Evolutionary conservation across 2,797 vertebrate species (phyloP).

Genomic region (Huso huso): DNA sequence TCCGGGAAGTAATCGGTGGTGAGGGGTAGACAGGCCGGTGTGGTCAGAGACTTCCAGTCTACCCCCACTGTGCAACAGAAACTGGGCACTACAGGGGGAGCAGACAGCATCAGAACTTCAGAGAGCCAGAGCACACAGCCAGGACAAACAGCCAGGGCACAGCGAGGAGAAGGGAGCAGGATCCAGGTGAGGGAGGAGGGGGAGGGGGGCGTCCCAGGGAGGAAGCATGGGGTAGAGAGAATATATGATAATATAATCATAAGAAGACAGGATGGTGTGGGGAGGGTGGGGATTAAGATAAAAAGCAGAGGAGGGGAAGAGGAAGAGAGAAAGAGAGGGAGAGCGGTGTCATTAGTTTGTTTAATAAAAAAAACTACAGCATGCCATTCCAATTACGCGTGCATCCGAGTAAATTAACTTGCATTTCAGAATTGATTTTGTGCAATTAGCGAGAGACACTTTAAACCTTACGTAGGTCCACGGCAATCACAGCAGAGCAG

Average conservation of each 20-base stretch:
- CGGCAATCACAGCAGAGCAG: too few species aligned
- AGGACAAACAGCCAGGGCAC: neutral
- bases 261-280: neutral
- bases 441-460: too few species aligned
- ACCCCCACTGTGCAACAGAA: conserved; percentile 99
- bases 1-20: conserved; percentile 98
- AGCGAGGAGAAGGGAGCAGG: conserved; percentile 8
- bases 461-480: too few species aligned
- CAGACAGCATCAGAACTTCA: conserved; percentile 91
- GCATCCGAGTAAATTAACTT: too few species aligned
- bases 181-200: conserved; percentile 3
- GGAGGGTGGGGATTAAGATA: neutral
- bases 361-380: neutral
- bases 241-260: neutral
- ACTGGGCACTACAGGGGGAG: conserved; percentile 97
- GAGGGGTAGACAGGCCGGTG: conserved; percentile 91
- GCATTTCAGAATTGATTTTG: too few species aligned
- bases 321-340: conserved; percentile 7
- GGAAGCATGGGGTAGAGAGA: neutral
- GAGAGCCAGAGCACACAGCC: too few species aligned
- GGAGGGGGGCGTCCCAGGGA: neutral
- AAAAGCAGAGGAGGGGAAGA: neutral
- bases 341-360: conserved; percentile 39
- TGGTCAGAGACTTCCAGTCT: conserved; percentile 98
- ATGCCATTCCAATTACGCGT: neutral